phyloP scores from a whole-genome alignment of 2,888 invertebrate genomes.

The Synergus japonicus region DNA sequence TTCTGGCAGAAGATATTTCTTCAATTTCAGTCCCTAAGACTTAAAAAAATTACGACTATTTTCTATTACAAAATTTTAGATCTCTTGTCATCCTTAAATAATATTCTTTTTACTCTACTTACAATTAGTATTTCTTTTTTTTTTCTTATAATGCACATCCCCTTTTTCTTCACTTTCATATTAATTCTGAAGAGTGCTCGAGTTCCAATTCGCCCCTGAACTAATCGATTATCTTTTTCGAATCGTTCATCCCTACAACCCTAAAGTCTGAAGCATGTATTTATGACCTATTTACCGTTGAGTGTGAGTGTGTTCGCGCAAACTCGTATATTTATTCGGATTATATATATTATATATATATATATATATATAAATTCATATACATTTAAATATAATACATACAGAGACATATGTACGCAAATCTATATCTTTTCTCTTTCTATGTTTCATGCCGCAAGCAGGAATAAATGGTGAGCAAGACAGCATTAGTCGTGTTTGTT shows the following conservation, averaged over 20 bases:
- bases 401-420: conserved; percentile 18
- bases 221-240: conserved; percentile 35
- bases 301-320: conserved; percentile 29
- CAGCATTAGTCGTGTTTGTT: conserved; percentile 42
- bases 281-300: conserved; percentile 50
- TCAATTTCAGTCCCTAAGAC: too few relatives aligned
- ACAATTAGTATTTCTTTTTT: neutral
- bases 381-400: too few relatives aligned
- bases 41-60: too few relatives aligned
- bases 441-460: conserved; percentile 72
- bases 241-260: conserved; percentile 12
- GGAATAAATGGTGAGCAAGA: conserved; percentile 75
- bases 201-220: neutral
- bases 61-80: too few relatives aligned
- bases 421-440: conserved; percentile 57
- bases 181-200: conserved; percentile 6
- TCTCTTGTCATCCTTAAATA: too few relatives aligned
- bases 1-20: too few relatives aligned
- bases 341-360: neutral
- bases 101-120: too few relatives aligned
- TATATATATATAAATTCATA: neutral
- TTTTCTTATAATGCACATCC: neutral
- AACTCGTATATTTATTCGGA: neutral
- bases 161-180: neutral
- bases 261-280: conserved; percentile 12